phyloP scores from a whole-genome alignment of 2,113 vertebrate species.

The Saguinus midas region DNA sequence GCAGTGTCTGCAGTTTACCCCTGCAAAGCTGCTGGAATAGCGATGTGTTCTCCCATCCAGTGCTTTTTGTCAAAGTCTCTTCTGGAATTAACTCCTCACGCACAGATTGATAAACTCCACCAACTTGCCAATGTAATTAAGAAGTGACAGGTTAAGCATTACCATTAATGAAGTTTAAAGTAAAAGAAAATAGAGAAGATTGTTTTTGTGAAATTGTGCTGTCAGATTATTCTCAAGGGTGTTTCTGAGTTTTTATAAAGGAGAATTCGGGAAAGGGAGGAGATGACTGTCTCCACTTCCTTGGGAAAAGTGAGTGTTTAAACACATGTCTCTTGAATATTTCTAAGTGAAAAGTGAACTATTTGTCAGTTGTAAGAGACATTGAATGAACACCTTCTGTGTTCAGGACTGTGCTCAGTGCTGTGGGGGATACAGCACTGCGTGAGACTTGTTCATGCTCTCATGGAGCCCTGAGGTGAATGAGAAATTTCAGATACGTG shows the following conservation, averaged over 20 bases:
- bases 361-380: neutral
- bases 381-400: neutral
- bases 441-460: rapidly evolving
- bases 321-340: neutral
- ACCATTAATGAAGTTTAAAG: slow-evolving; percentile 61
- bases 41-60: slow-evolving; percentile 28
- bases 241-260: neutral
- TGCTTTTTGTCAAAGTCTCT: slow-evolving; percentile 44
- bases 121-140: slow-evolving; percentile 57
- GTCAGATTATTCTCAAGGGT: slow-evolving; percentile 3
- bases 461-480: neutral
- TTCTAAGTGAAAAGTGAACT: neutral
- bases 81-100: slow-evolving; percentile 63
- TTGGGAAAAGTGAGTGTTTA: neutral
- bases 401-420: neutral
- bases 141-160: slow-evolving; percentile 52
- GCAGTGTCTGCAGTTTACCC: slow-evolving; percentile 17
- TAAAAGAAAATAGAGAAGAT: slow-evolving; percentile 50
- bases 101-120: slow-evolving; percentile 57
- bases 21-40: slow-evolving; percentile 25
- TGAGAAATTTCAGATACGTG: neutral
- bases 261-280: neutral
- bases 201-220: slow-evolving; percentile 11
- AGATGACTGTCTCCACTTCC: neutral
- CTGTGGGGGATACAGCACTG: neutral